Percentiles rank a stretch among this genome's conserved stretches.
Conservation (phyloP, 2,797 vertebrate species). For the Fundulus diaphanus region DNA sequence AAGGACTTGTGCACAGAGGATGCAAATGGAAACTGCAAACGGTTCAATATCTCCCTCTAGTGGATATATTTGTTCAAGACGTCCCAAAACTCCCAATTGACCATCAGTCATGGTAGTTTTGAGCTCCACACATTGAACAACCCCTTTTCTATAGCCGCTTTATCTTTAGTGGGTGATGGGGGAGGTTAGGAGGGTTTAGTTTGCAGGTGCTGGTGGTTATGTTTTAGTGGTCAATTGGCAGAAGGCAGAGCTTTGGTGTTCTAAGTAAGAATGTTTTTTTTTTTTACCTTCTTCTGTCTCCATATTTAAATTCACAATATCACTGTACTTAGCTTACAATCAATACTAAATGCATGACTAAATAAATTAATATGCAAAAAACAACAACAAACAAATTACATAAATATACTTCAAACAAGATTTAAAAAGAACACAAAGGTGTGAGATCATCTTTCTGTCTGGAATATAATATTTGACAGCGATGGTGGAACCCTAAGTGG, state of each 20-base stretch:
- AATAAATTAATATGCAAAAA: neutral
- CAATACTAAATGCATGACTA: neutral
- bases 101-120: neutral
- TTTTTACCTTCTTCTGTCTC: too few species aligned
- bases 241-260: neutral
- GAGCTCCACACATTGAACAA: neutral
- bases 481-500: slow-evolving; percentile 56
- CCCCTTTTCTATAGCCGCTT: neutral
- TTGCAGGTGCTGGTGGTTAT: neutral
- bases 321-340: neutral
- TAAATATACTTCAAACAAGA: neutral
- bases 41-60: slow-evolving; percentile 67
- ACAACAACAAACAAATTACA: neutral
- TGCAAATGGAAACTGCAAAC: slow-evolving; percentile 3
- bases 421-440: neutral
- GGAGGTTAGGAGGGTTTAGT: too few species aligned
- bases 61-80: slow-evolving; percentile 50
- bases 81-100: neutral
- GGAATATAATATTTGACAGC: slow-evolving; percentile 70
- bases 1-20: neutral
- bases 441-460: slow-evolving; percentile 19
- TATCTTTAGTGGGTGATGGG: too few species aligned
- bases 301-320: neutral
- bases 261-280: neutral
- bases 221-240: neutral